phyloP scores from a whole-genome alignment of 2,797 vertebrate genomes.

The Rhodeus uyekii region DNA sequence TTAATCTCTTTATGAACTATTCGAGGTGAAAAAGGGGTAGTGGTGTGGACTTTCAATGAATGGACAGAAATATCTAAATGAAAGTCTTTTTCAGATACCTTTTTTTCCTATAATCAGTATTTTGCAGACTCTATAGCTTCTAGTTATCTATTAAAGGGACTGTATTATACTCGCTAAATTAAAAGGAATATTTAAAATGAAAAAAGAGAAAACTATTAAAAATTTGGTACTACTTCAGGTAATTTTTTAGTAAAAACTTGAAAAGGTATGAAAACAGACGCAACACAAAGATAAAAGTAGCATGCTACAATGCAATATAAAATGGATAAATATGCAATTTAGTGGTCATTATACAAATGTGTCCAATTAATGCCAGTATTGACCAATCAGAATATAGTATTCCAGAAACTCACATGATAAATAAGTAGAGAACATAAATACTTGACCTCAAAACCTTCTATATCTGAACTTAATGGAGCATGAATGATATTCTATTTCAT shows the following conservation, averaged over 20 bases:
- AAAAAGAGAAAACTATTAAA: neutral
- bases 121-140: neutral
- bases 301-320: neutral
- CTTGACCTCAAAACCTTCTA: neutral
- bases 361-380: neutral
- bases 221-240: neutral
- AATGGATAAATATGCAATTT: neutral
- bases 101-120: neutral
- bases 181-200: neutral
- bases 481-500: neutral
- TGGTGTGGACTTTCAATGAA: neutral
- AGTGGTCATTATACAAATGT: neutral
- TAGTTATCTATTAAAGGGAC: neutral
- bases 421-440: neutral
- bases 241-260: neutral
- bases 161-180: neutral
- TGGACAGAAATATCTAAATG: neutral
- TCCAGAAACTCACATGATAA: neutral
- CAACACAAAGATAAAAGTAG: neutral
- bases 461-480: neutral
- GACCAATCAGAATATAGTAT: neutral
- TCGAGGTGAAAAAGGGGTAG: neutral
- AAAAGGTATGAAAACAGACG: neutral
- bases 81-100: neutral
- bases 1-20: neutral